Evolutionary conservation across 2,888 invertebrate genomes (phyloP).

Genomic region (Gordius sp.): DNA sequence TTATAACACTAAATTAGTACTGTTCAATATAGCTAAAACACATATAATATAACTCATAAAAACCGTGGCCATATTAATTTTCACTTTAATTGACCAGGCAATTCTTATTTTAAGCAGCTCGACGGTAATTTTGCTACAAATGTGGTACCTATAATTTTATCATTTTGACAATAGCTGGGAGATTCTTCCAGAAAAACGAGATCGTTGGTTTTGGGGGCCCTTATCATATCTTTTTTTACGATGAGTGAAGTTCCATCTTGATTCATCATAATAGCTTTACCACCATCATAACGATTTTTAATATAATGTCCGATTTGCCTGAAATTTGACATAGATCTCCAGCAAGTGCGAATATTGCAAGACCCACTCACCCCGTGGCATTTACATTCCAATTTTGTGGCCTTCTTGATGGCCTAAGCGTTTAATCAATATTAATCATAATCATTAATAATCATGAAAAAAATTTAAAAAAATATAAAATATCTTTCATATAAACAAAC

Average conservation of each 20-base stretch:
- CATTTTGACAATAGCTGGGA: not conserved
- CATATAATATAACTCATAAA: no score
- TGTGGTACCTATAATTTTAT: not conserved
- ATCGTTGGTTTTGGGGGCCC: not conserved
- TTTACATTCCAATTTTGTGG: constrained; percentile 9
- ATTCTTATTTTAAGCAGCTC: no score
- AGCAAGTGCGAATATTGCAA: constrained; percentile 81
- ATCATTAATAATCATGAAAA: no score
- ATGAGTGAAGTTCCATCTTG: constrained; percentile 7
- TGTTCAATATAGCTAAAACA: no score
- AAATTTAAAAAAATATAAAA: no score
- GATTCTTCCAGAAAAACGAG: constrained; percentile 8
- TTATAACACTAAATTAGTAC: no score
- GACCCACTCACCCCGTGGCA: constrained; percentile 93
- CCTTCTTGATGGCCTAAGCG: not conserved
- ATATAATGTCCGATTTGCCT: constrained; percentile 41
- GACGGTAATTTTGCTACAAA: no score
- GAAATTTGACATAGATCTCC: constrained; percentile 66
- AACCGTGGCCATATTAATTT: no score
- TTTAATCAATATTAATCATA: no score
- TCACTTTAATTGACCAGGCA: no score
- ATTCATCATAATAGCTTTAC: not conserved
- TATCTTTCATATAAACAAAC: no score
- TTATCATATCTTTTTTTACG: not conserved
- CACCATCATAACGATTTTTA: not conserved